These are phyloP conservation scores for Epinephelus cyanopodus DNA, from an alignment of 2,113 vertebrate genomes.

Conservation along the genomic window DNA sequence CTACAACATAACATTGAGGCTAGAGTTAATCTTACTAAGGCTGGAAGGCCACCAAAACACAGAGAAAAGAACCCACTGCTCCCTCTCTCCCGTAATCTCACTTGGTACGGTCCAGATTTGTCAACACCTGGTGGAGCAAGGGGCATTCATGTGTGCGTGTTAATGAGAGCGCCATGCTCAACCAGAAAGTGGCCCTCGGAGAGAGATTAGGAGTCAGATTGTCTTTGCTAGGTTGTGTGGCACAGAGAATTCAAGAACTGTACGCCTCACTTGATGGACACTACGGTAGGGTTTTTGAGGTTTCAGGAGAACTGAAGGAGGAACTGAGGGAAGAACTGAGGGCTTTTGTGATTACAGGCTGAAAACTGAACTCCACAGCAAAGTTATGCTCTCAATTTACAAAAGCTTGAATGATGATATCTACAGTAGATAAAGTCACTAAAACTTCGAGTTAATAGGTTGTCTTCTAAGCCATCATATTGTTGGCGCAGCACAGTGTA, in stretches of 20 bases:
- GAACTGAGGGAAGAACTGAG: neutral
- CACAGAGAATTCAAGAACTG: neutral
- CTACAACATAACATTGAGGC: conserved; percentile 4
- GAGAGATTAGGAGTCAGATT: neutral
- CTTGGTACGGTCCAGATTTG: neutral
- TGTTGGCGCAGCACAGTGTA: neutral
- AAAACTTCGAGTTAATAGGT: neutral
- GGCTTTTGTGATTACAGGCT: neutral
- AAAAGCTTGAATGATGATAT: neutral
- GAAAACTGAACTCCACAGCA: neutral
- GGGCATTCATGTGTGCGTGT: neutral
- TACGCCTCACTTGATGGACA: no score
- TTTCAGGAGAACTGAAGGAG: neutral
- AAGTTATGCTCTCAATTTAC: neutral
- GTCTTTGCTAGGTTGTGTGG: neutral
- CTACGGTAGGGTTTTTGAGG: no score
- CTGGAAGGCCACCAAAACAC: conserved; percentile 17
- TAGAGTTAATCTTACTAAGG: conserved; percentile 24
- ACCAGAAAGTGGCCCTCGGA: neutral
- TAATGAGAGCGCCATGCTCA: neutral
- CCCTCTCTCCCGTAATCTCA: neutral
- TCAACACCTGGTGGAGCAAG: neutral
- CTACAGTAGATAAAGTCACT: neutral
- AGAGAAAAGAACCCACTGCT: neutral
- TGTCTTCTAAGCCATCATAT: neutral